phyloP scores from a whole-genome alignment of 2,113 vertebrate genomes.

The Rhabdomys dilectus region DNA sequence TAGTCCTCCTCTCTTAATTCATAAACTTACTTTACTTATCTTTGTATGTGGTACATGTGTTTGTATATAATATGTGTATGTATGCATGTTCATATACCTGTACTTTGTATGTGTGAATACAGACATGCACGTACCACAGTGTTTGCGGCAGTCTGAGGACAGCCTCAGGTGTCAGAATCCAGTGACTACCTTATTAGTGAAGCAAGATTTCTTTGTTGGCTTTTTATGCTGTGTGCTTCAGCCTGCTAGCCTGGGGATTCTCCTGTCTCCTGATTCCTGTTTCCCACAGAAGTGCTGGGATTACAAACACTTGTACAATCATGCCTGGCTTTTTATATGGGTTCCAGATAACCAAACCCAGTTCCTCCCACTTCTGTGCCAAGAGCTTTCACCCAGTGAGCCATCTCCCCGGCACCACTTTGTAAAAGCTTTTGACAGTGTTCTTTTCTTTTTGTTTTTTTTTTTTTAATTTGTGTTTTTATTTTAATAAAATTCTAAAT shows the following conservation, averaged over 20 bases:
- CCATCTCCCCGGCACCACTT: not conserved
- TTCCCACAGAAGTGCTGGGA: not conserved
- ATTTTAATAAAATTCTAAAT: slow-evolving; percentile 61
- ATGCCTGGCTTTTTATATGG: no score
- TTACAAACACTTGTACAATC: not conserved
- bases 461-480: not conserved
- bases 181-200: not conserved
- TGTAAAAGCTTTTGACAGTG: not conserved
- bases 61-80: not conserved
- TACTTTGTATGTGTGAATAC: not conserved
- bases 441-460: not conserved
- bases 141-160: not conserved
- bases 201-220: not conserved
- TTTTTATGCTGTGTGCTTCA: not conserved
- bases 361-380: not conserved
- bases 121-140: not conserved
- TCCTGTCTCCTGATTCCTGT: not conserved
- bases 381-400: no score
- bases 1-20: not conserved
- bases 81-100: no score
- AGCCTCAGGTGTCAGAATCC: not conserved
- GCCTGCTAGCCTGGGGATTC: not conserved
- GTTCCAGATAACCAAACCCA: not conserved
- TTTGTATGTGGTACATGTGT: not conserved
- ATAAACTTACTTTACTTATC: not conserved